Conservation (phyloP, 2,113 vertebrate species). For the Neoarius graeffei region DNA sequence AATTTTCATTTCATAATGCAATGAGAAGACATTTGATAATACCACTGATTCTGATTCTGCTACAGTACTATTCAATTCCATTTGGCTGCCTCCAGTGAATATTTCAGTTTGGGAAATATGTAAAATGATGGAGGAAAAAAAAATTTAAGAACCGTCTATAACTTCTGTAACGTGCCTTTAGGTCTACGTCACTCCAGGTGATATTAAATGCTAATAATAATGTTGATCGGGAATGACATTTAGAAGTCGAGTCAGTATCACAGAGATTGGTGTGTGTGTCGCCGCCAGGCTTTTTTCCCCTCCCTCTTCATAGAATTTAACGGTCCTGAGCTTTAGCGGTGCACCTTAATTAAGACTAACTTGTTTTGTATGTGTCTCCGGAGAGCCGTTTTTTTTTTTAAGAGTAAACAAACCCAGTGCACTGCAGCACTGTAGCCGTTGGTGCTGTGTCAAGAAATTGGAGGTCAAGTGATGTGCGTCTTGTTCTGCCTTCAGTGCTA, state of each 20-base stretch:
- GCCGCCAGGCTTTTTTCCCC: neutral
- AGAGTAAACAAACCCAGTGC: conserved; percentile 12
- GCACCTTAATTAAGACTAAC: conserved; percentile 22
- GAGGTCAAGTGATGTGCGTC: conserved; percentile 44
- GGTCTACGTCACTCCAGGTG: neutral
- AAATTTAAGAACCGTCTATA: neutral
- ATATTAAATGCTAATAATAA: neutral
- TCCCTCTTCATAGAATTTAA: neutral
- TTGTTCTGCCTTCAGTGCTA: conserved; percentile 51
- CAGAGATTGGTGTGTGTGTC: neutral
- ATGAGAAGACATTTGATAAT: neutral
- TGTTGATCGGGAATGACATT: neutral
- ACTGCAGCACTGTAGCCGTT: conserved; percentile 31
- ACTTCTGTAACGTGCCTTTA: neutral
- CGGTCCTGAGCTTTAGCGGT: neutral
- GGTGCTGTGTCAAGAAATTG: conserved; percentile 24
- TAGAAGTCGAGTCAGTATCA: neutral
- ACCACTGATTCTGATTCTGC: neutral
- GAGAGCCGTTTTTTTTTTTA: conserved; percentile 11
- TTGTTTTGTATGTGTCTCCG: conserved; percentile 16
- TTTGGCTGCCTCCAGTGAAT: neutral
- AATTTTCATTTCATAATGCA: neutral
- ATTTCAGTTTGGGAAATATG: neutral
- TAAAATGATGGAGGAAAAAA: neutral
- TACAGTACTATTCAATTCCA: neutral